phyloP scores from a whole-genome alignment of 2,797 vertebrate species.

The Hippopotamyrus pictus region DNA sequence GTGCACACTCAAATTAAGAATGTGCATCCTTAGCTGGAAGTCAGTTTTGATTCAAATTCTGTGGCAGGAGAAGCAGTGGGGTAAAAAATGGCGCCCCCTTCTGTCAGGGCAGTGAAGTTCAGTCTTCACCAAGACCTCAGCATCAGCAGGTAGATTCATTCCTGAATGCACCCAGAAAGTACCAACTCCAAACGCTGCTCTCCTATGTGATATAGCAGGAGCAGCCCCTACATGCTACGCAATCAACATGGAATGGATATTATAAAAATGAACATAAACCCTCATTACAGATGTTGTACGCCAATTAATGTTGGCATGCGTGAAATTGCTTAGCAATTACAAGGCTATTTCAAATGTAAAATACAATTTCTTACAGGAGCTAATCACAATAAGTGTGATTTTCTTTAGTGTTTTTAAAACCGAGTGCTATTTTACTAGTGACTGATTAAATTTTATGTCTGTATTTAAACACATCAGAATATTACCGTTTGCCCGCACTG shows the following conservation, averaged over 20 bases:
- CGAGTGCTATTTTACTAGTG: neutral
- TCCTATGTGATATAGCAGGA: neutral
- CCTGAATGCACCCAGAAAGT: neutral
- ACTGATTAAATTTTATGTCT: neutral
- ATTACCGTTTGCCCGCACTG: neutral
- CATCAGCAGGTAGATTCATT: neutral
- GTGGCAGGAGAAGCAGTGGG: neutral
- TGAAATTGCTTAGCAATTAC: constrained; percentile 1
- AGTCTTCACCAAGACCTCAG: neutral
- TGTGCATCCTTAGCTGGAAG: neutral
- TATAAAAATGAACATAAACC: constrained; percentile 2
- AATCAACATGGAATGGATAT: neutral
- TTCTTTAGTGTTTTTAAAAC: neutral
- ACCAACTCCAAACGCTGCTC: neutral
- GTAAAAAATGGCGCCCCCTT: neutral
- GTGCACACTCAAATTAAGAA: neutral
- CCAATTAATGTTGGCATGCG: neutral
- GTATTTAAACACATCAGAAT: neutral
- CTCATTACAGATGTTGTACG: neutral
- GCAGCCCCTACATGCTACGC: neutral
- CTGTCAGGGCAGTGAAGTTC: neutral
- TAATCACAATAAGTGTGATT: neutral
- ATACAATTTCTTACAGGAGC: neutral
- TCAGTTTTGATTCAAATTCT: neutral
- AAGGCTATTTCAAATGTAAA: neutral